Evolutionary conservation across 2,113 vertebrate species (phyloP).

Genomic region (Malurus alboscapulatus): DNA sequence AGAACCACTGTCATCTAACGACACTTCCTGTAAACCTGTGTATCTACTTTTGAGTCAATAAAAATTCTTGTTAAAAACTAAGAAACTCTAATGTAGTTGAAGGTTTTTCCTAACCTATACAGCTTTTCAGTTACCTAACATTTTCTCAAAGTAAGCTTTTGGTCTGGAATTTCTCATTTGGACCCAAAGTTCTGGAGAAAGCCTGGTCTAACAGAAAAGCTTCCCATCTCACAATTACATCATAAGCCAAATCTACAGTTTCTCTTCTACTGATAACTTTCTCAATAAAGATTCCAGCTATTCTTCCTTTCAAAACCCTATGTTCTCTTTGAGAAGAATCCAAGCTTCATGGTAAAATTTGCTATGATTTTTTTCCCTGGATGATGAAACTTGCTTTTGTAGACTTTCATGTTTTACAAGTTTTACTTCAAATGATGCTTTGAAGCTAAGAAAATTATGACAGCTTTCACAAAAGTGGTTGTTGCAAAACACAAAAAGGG

Average conservation of each 20-base stretch:
- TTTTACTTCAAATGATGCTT: not conserved
- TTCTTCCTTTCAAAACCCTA: not conserved
- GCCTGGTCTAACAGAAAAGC: not conserved
- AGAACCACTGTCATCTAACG: not conserved
- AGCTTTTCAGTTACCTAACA: not conserved
- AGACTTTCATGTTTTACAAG: not conserved
- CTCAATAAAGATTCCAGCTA: not conserved
- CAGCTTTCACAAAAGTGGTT: not conserved
- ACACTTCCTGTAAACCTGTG: not conserved
- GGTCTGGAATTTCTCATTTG: not conserved
- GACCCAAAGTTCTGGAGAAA: not conserved
- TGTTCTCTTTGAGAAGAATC: not conserved
- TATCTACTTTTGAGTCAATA: not conserved
- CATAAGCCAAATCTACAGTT: not conserved
- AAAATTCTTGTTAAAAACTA: not conserved
- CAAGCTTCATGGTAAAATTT: not conserved
- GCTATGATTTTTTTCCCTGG: fast-evolving
- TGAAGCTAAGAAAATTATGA: not conserved
- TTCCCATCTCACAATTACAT: not conserved
- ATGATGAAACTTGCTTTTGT: not conserved
- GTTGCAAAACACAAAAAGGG: not conserved
- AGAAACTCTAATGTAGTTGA: not conserved
- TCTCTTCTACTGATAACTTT: not conserved
- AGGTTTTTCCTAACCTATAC: not conserved
- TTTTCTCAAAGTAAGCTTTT: not conserved